Evolutionary conservation across 2,113 vertebrate genomes (phyloP).

Genomic region (Brachypteracias leptosomus): DNA sequence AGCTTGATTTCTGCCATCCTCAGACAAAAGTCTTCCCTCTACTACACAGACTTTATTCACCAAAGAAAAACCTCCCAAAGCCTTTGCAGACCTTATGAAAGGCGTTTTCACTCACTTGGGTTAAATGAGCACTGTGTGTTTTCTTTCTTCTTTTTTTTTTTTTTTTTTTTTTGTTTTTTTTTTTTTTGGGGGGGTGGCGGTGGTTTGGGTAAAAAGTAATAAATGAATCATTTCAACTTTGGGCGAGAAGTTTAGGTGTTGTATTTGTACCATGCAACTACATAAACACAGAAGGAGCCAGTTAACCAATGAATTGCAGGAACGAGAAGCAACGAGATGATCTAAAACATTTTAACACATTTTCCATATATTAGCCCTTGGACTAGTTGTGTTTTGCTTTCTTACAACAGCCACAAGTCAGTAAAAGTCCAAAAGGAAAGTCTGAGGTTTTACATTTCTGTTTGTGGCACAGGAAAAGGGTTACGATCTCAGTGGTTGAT

Average conservation of each 20-base stretch:
- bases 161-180: not conserved
- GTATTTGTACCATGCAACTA: slow-evolving; percentile 69
- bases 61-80: not conserved
- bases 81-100: slow-evolving; percentile 73
- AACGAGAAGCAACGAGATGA: not conserved
- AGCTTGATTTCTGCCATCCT: not conserved
- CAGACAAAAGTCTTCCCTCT: slow-evolving; percentile 9
- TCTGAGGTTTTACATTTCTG: slow-evolving; percentile 76
- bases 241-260: slow-evolving; percentile 69
- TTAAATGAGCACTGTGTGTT: slow-evolving; percentile 69
- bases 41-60: slow-evolving; percentile 74
- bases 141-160: slow-evolving; percentile 17
- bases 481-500: slow-evolving; percentile 69
- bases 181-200: not conserved
- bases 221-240: slow-evolving; percentile 75
- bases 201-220: slow-evolving; percentile 20
- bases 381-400: slow-evolving; percentile 49
- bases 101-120: slow-evolving; percentile 72
- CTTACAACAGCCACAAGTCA: slow-evolving; percentile 45
- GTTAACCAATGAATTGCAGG: slow-evolving; percentile 50
- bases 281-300: slow-evolving; percentile 67
- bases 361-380: slow-evolving; percentile 56
- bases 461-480: slow-evolving; percentile 75
- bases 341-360: slow-evolving; percentile 41
- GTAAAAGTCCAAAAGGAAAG: slow-evolving; percentile 68